Evolutionary conservation across 2,113 vertebrate species (phyloP).

Genomic region (Phrynocephalus versicolor): DNA sequence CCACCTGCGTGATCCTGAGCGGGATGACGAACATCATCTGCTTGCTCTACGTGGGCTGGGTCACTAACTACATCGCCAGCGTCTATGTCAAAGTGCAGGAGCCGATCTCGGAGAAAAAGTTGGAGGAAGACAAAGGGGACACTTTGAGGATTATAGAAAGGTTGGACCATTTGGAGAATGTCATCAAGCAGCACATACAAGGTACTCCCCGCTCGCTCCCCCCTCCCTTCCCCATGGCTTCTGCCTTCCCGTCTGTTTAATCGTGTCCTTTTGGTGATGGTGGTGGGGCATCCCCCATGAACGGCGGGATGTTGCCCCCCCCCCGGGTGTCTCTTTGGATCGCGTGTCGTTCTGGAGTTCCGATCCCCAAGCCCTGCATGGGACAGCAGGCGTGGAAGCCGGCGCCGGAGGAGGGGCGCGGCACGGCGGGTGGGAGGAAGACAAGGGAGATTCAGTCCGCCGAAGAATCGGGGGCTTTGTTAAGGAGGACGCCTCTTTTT

Average conservation of each 20-base stretch:
- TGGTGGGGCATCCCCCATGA: too few species aligned
- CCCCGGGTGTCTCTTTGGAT: too few species aligned
- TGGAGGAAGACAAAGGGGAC: constrained; percentile 91
- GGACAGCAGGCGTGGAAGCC: not conserved
- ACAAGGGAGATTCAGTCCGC: not conserved
- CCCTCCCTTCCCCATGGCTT: not conserved
- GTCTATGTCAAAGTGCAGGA: constrained; percentile 94
- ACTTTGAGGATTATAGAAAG: constrained; percentile 94
- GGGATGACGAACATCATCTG: constrained; percentile 98
- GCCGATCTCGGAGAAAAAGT: constrained; percentile 89
- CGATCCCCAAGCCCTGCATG: not conserved
- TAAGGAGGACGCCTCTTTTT: not conserved
- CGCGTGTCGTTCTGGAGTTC: not conserved
- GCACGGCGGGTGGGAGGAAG: not conserved
- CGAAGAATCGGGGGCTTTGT: constrained; percentile 19
- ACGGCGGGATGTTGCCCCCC: too few species aligned
- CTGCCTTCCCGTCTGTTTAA: not conserved
- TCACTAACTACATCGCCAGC: constrained; percentile 96
- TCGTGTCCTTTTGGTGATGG: too few species aligned
- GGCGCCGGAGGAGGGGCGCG: not conserved
- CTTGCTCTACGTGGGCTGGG: constrained; percentile 97
- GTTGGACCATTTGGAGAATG: constrained; percentile 94
- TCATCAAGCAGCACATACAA: constrained; percentile 98
- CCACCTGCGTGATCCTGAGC: constrained; percentile 97
- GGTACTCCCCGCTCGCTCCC: constrained; percentile 72